Evolutionary conservation across 2,888 invertebrate species (phyloP), one percentile per base, ranked within the genome.

Genomic region (Cheilosia vulpina): DNA sequence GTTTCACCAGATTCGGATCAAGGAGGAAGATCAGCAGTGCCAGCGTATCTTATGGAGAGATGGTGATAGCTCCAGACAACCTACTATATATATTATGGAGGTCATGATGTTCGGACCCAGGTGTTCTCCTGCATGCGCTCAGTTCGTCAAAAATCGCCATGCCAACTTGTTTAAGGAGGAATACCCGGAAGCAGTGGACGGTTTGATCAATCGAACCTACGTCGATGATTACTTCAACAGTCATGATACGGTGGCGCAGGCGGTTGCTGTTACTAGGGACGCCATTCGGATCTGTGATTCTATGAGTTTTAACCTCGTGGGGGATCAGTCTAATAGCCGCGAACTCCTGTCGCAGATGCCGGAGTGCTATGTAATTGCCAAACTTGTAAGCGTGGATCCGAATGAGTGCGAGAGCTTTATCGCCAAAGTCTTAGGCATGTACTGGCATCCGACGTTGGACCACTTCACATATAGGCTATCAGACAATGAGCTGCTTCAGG

Each of bases 181-280:
- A 2, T 38, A 4, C 9, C 38, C 38, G 38, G 38, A 38, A 38
- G 38, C 38, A 1, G 13, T 38, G 3, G 38, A 38, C 2, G 38
- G 38, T 11, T 13, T 38, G 4, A 13, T 38, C 11, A 38, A 83
- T 17, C 15, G 45, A 7, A 45, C 45, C 45, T 45, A 45, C 17
- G 45, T 45, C 45, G 45, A 45, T 7, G 45, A 45, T 4, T 45
- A 45, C 17, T 45, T 45, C n/a, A 45, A 45, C 17, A n/a, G 17
- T 17, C 45, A 45, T 15, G 45, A 45, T 6, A 17, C 45, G 17
- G 45, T 45, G 4, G 45, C 2, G 0, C 7, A 45, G 17, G 45
- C 45, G 1, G 17, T 45, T 1, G 80, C 87, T 1, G 65, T 73
- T 9, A 21, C 62, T 58, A 52, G 47, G 15, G 63, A 73, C 34